These are phyloP conservation scores for Caloenas nicobarica DNA, from an alignment of 2,113 vertebrate species.

Conservation along the genomic window DNA sequence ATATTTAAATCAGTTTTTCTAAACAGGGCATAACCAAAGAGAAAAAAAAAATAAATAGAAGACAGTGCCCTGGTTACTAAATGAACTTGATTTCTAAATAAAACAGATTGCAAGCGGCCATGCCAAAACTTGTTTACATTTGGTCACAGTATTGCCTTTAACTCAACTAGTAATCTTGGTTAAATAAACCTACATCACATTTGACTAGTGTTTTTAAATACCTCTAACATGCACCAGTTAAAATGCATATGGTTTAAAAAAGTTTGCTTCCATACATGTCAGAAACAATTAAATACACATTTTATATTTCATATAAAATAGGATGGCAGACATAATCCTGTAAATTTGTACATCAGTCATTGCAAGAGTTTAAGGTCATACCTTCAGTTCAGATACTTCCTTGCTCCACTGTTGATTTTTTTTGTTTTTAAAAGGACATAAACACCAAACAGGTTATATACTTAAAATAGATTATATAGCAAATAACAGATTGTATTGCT, in stretches of 20 bases:
- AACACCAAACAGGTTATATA: background rate
- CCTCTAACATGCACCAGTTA: background rate
- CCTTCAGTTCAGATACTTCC: background rate
- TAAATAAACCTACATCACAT: conserved; percentile 32
- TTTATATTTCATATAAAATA: background rate
- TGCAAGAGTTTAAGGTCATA: background rate
- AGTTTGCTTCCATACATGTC: conserved; percentile 4
- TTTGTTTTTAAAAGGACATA: background rate
- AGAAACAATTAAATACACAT: background rate
- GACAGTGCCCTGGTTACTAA: background rate
- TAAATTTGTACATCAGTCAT: background rate
- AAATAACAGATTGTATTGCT: background rate
- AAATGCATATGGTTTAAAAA: conserved; percentile 7
- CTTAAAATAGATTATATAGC: background rate
- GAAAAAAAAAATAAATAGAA: background rate
- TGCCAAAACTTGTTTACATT: conserved; percentile 18
- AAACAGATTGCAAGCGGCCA: background rate
- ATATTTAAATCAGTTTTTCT: background rate
- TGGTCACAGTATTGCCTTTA: conserved; percentile 23
- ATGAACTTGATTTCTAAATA: conserved; percentile 3
- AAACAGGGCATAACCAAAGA: background rate
- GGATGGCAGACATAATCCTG: background rate
- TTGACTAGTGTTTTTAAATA: conserved; percentile 53
- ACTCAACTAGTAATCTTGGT: background rate
- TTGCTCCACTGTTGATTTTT: background rate